Evolutionary conservation across 2,797 vertebrate species (phyloP).

Genomic region (Muscicapa comitata): DNA sequence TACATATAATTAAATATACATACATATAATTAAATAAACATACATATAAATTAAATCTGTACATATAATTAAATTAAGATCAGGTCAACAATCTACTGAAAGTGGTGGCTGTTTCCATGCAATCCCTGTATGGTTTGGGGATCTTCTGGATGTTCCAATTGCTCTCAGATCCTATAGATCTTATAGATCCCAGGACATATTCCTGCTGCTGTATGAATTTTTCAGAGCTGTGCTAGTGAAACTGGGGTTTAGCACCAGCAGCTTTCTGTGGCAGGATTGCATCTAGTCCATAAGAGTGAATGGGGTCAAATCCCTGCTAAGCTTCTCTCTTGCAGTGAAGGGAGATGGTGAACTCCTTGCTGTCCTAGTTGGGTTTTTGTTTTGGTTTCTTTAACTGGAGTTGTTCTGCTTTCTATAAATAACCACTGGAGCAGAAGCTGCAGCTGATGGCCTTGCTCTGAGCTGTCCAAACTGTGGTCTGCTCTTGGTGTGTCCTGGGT

Average conservation of each 20-base stretch:
- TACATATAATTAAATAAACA: no score
- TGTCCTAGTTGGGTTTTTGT: neutral
- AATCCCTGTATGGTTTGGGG: neutral
- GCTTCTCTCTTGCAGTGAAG: neutral
- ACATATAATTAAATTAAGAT: neutral
- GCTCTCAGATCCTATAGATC: neutral
- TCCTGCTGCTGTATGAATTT: neutral
- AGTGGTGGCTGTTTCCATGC: neutral
- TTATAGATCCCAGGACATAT: neutral
- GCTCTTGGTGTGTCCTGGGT: neutral
- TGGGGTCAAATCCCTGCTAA: neutral
- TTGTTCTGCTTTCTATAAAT: slow-evolving; percentile 42
- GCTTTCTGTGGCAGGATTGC: neutral
- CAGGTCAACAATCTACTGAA: neutral
- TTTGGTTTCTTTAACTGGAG: slow-evolving; percentile 1
- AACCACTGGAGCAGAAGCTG: neutral
- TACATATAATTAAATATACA: neutral
- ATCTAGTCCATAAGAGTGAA: neutral
- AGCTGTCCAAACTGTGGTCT: neutral
- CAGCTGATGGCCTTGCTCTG: neutral
- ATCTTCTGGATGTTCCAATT: neutral
- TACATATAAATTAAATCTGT: neutral
- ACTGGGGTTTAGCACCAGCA: neutral
- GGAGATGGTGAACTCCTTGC: neutral
- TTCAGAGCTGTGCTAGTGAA: neutral